Conservation (phyloP, 2,888 invertebrate species). For the Ellobium chinense region DNA sequence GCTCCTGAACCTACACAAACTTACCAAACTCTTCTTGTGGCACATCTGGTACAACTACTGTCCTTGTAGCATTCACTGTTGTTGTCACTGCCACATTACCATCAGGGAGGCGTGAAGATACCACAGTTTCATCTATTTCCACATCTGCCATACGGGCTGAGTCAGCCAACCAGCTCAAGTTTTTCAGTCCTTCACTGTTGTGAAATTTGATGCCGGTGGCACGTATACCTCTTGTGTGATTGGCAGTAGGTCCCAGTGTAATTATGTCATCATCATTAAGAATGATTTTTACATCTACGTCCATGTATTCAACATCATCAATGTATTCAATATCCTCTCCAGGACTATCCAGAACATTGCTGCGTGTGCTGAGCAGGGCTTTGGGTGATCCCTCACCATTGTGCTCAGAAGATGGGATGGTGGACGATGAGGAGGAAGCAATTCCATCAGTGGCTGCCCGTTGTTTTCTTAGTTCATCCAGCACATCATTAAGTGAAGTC, state of each 20-base stretch:
- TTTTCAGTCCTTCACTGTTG: not conserved
- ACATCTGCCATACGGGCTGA: not conserved
- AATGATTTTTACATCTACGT: not conserved
- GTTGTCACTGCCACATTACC: not conserved
- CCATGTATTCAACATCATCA: constrained; percentile 24
- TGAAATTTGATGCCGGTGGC: not conserved
- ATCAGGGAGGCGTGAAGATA: not conserved
- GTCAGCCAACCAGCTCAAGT: not conserved
- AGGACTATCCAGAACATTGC: constrained; percentile 46
- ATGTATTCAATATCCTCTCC: constrained; percentile 49
- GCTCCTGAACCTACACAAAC: too few species aligned
- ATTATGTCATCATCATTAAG: not conserved
- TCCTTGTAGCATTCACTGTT: not conserved
- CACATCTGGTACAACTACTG: not conserved
- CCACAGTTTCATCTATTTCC: not conserved
- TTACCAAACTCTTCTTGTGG: not conserved
- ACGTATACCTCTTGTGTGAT: not conserved
- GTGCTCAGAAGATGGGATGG: not conserved
- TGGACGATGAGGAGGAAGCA: not conserved
- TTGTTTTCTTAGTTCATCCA: not conserved
- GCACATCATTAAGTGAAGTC: not conserved
- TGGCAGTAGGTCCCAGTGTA: not conserved
- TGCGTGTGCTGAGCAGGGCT: constrained; percentile 1
- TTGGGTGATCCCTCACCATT: not conserved
- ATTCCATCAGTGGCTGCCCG: not conserved